Conservation (phyloP, 2,797 vertebrate genomes). For the Enteromius argenteus region DNA sequence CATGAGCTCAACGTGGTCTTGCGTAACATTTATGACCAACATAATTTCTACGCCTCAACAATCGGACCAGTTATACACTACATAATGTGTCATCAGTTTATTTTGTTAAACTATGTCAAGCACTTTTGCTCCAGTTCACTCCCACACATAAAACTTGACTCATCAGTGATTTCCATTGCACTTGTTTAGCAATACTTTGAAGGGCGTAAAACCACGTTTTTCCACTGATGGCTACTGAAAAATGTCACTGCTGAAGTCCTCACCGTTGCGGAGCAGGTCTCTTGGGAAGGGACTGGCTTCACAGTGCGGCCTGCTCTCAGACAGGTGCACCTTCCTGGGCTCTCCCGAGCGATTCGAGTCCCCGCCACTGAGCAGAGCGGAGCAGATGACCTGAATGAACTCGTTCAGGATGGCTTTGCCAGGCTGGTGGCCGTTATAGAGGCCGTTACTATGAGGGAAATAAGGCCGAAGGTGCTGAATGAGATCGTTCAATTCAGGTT, state of each 20-base stretch:
- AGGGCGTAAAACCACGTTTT: neutral
- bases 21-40: neutral
- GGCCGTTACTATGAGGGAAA: slow-evolving; percentile 86
- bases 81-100: neutral
- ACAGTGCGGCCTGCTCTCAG: slow-evolving; percentile 85
- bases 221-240: neutral
- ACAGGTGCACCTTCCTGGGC: slow-evolving; percentile 69
- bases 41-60: neutral
- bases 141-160: neutral
- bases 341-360: slow-evolving; percentile 78
- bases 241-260: slow-evolving; percentile 29
- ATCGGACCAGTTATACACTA: neutral
- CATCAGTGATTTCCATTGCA: neutral
- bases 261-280: slow-evolving; percentile 86
- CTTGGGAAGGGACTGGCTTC: slow-evolving; percentile 88
- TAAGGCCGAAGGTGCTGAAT: slow-evolving; percentile 91
- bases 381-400: slow-evolving; percentile 89
- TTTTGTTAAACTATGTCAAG: neutral
- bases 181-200: neutral
- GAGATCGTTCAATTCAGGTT: slow-evolving; percentile 85
- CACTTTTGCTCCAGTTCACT: neutral
- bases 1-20: neutral
- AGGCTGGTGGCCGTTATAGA: slow-evolving; percentile 83
- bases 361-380: slow-evolving; percentile 83
- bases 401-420: slow-evolving; percentile 86